Evolutionary conservation across 2,888 invertebrate species (phyloP).

Genomic region (Trichopria drosophilae): DNA sequence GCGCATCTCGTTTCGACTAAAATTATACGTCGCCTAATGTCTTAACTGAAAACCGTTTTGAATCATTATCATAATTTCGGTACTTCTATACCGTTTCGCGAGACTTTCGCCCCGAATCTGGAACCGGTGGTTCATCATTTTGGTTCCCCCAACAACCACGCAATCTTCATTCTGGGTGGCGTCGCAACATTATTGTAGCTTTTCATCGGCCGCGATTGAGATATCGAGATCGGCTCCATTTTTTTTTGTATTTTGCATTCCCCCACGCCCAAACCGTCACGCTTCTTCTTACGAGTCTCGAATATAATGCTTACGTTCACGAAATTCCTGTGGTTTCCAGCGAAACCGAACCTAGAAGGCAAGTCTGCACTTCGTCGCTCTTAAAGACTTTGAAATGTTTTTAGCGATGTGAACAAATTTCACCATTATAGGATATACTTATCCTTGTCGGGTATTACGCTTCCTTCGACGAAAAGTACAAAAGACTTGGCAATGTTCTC

Average conservation of each 20-base stretch:
- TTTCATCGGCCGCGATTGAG: constrained; percentile 53
- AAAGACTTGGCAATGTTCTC: no score
- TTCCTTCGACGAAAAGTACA: no score
- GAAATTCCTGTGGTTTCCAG: no score
- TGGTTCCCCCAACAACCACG: background rate
- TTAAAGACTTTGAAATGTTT: no score
- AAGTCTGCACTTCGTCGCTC: no score
- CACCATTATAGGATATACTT: no score
- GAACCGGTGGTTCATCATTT: background rate
- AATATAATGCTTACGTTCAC: no score
- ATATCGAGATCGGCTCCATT: constrained; percentile 39
- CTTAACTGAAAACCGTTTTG: constrained; percentile 56
- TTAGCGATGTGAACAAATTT: no score
- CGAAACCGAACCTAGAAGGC: no score
- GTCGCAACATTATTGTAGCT: constrained; percentile 52
- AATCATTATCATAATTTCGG: constrained; percentile 59
- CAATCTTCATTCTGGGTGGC: constrained; percentile 49
- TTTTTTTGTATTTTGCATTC: constrained; percentile 11
- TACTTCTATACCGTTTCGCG: constrained; percentile 48
- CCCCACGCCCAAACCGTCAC: background rate
- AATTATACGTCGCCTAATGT: constrained; percentile 57
- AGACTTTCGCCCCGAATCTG: no score
- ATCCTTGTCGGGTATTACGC: no score
- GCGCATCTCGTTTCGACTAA: constrained; percentile 48
- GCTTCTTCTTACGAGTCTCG: constrained; percentile 10